These are phyloP conservation scores for Stramonita haemastoma DNA, from an alignment of 2,888 invertebrate genomes.

Conservation along the genomic window DNA sequence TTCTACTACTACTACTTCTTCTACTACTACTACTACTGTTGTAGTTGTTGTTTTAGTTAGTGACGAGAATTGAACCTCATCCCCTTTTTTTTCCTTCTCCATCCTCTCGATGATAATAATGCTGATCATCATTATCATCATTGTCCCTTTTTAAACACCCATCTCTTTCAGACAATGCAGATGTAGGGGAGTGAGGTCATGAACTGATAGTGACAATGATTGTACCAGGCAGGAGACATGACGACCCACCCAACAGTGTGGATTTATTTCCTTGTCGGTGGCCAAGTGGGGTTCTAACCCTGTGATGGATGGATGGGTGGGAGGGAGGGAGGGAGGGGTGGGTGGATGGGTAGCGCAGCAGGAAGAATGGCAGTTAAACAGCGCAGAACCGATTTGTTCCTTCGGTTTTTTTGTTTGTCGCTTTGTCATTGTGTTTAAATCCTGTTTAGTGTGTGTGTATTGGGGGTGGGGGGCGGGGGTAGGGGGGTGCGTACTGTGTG, in stretches of 20 bases:
- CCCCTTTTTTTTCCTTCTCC: no score
- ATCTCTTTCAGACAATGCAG: no score
- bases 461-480: not conserved
- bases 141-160: no score
- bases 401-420: not conserved
- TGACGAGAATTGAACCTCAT: no score
- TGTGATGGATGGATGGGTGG: not conserved
- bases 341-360: not conserved
- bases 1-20: not conserved
- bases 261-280: not conserved
- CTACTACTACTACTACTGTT: not conserved
- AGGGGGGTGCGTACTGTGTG: not conserved
- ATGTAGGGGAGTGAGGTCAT: not conserved
- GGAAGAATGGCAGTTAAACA: not conserved
- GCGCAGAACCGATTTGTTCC: not conserved
- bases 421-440: not conserved
- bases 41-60: not conserved
- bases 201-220: not conserved
- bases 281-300: not conserved
- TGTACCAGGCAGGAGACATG: not conserved
- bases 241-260: not conserved
- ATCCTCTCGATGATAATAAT: no score
- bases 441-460: not conserved
- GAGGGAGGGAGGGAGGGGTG: no score
- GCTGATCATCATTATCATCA: no score